A percentile compares a stretch with the other conserved stretches of the same genome.
These are phyloP conservation scores for Passerculus sandwichensis DNA, from an alignment of 2,797 vertebrate species.

Conservation along the genomic window DNA sequence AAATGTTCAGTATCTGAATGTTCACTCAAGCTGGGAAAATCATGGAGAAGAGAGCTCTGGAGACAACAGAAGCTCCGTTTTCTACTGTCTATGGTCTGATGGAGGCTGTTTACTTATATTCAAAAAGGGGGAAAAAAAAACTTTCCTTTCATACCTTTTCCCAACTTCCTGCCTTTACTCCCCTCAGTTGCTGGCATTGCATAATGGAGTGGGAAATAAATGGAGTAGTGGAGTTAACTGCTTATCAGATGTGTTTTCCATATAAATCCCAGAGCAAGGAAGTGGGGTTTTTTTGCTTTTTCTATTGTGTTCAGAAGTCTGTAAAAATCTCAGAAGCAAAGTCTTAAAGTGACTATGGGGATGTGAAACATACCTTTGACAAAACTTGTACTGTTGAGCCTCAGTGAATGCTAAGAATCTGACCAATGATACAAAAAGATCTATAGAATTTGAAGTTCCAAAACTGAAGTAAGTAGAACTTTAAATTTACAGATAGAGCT, in stretches of 20 bases:
- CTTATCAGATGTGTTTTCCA: background rate
- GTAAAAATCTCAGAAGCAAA: background rate
- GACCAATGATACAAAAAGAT: accelerated
- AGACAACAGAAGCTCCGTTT: background rate
- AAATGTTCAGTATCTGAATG: background rate
- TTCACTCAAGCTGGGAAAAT: background rate
- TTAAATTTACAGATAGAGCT: background rate
- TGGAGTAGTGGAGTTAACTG: background rate
- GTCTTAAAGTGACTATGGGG: background rate
- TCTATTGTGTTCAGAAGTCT: background rate
- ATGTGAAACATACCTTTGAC: background rate
- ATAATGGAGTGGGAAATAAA: background rate
- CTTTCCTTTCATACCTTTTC: background rate
- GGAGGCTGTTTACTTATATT: background rate
- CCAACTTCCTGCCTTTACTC: background rate
- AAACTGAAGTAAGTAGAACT: background rate
- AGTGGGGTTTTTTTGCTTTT: background rate
- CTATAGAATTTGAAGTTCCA: background rate
- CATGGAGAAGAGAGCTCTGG: background rate
- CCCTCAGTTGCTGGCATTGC: background rate
- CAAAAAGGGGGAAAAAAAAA: background rate
- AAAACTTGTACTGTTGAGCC: background rate
- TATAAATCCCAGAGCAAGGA: background rate
- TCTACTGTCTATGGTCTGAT: background rate
- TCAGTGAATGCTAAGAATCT: background rate